A percentile compares a stretch with the other conserved stretches of the same genome.
Conservation (phyloP, 30 jellyfish, hydroid and myxozoan genomes). For the Aurelia aurita region DNA sequence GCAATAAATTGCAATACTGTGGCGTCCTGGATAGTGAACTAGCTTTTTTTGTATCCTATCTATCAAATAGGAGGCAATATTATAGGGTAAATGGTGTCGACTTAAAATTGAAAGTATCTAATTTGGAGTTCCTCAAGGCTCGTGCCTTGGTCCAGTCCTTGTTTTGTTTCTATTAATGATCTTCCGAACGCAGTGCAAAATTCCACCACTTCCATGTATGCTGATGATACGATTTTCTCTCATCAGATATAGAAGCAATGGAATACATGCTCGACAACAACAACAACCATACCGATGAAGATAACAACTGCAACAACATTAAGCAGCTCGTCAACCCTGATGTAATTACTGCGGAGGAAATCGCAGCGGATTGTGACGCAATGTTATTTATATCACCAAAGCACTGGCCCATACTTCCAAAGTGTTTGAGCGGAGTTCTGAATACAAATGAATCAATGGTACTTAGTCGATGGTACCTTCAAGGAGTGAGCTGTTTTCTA, state of each 20-base stretch:
- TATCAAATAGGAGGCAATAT: too few species aligned
- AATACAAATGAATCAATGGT: constrained; percentile 6
- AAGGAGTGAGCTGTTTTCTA: constrained; percentile 51
- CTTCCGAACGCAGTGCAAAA: too few species aligned
- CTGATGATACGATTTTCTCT: too few species aligned
- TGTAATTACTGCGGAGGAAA: constrained; percentile 1
- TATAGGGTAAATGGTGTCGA: too few species aligned
- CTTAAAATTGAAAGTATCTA: too few species aligned
- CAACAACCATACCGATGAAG: not conserved
- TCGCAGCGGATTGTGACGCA: constrained; percentile 29
- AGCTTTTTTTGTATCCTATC: too few species aligned
- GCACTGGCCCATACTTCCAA: constrained; percentile 37
- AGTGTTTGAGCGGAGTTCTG: constrained; percentile 8
- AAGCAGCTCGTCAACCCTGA: not conserved
- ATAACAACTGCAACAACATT: not conserved
- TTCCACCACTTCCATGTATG: too few species aligned
- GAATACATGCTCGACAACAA: not conserved
- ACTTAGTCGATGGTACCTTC: constrained; percentile 46
- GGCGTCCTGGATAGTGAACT: too few species aligned
- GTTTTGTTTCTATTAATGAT: too few species aligned
- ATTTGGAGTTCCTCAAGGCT: too few species aligned
- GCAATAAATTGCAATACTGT: too few species aligned
- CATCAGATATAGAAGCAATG: not conserved
- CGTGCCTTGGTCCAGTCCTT: too few species aligned
- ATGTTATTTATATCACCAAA: constrained; percentile 51